Evolutionary conservation across 1,140 invertebrate species (phyloP).

Genomic region (Saccostrea glomerata): DNA sequence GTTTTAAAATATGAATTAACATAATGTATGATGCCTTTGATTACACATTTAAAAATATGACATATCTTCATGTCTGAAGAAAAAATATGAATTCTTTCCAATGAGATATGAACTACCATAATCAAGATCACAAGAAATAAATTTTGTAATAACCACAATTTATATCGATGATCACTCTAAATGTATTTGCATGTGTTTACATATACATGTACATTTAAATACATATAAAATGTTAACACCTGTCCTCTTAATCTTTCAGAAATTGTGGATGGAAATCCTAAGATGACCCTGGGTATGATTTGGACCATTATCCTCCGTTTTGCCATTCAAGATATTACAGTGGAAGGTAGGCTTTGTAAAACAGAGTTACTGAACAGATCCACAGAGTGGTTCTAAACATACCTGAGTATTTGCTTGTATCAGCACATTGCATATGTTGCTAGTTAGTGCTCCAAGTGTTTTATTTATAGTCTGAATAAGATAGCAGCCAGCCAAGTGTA

Average conservation of each 20-base stretch:
- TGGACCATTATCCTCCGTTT: conserved; percentile 99
- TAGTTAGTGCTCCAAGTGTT: neutral
- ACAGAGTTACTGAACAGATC: neutral
- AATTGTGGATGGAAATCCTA: conserved; percentile 99
- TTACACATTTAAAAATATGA: too few species aligned
- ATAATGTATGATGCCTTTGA: too few species aligned
- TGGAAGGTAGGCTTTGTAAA: conserved; percentile 84
- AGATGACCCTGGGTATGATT: conserved; percentile 99
- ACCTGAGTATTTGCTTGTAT: neutral
- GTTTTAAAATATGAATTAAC: too few species aligned
- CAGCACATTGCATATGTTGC: conserved; percentile 27
- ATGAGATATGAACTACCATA: too few species aligned
- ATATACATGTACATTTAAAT: too few species aligned
- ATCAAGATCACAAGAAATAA: too few species aligned
- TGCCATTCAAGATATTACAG: conserved; percentile 99
- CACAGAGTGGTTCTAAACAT: neutral
- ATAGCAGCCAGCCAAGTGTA: neutral
- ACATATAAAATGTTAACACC: neutral
- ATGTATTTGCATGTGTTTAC: too few species aligned
- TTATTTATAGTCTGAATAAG: conserved; percentile 23
- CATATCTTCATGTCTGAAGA: too few species aligned
- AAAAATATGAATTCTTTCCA: too few species aligned
- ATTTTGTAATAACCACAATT: too few species aligned
- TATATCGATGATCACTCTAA: neutral
- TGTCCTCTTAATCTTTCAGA: conserved; percentile 83